Conservation (phyloP, 2,888 invertebrate genomes). For the Megaustenia siamemsis region DNA sequence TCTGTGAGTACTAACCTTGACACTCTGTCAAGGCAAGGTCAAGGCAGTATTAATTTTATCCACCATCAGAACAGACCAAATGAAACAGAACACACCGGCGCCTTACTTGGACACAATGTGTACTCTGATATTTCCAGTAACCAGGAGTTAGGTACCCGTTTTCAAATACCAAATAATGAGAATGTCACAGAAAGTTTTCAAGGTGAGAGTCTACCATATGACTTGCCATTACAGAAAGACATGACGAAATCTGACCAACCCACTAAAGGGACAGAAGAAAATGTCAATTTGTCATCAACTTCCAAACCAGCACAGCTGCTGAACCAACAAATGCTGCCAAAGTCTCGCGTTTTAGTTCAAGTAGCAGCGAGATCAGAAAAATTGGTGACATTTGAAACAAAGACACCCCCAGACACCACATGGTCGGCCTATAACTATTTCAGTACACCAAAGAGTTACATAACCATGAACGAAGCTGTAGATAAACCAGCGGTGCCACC, state of each 20-base stretch:
- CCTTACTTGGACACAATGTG: too few relatives aligned
- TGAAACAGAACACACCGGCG: too few relatives aligned
- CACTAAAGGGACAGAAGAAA: not conserved
- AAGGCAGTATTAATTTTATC: not conserved
- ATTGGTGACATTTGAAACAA: not conserved
- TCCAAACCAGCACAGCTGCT: not conserved
- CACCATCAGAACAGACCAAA: not conserved
- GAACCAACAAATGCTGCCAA: not conserved
- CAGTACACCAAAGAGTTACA: not conserved
- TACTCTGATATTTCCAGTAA: too few relatives aligned
- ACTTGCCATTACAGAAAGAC: too few relatives aligned
- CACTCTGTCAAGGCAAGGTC: not conserved
- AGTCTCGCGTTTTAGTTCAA: not conserved
- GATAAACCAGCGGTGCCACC: not conserved
- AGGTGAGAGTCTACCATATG: too few relatives aligned
- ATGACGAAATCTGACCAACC: not conserved
- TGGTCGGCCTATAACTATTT: not conserved
- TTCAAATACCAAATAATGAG: too few relatives aligned
- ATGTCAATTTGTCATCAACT: not conserved
- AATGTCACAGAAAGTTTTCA: too few relatives aligned
- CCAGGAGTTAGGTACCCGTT: too few relatives aligned
- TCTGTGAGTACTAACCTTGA: not conserved
- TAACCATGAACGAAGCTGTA: not conserved
- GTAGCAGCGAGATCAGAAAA: not conserved
- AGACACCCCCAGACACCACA: not conserved